A percentile compares a stretch with the other conserved stretches of the same genome.
Evolutionary conservation across 2,113 vertebrate species (phyloP).

Genomic region (Plectropomus leopardus): DNA sequence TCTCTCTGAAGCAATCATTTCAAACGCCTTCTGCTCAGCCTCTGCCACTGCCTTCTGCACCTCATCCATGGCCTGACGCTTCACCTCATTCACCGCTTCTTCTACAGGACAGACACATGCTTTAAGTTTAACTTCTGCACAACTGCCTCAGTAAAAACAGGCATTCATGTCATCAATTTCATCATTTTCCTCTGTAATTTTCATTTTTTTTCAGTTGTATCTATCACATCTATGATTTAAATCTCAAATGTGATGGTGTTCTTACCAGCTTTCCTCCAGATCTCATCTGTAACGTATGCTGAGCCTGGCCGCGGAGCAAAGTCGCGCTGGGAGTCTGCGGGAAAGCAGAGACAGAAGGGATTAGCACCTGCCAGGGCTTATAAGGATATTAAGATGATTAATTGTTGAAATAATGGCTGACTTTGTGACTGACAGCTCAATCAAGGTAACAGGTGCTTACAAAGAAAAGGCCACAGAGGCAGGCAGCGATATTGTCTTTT

Average conservation of each 20-base stretch:
- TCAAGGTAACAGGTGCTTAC: conserved; percentile 20
- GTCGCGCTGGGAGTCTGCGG: conserved; percentile 92
- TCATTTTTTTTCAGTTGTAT: neutral
- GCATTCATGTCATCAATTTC: neutral
- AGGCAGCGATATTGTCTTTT: conserved; percentile 15
- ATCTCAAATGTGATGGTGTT: neutral
- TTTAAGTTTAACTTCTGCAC: neutral
- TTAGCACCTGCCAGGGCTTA: conserved; percentile 61
- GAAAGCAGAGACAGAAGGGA: conserved; percentile 55
- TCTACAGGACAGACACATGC: conserved; percentile 78
- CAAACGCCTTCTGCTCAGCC: conserved; percentile 98
- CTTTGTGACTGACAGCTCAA: conserved; percentile 42
- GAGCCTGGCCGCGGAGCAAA: conserved; percentile 90
- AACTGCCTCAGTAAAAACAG: neutral
- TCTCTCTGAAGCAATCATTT: conserved; percentile 96
- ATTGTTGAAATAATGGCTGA: conserved; percentile 21
- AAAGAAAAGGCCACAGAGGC: conserved; percentile 11
- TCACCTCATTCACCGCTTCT: conserved; percentile 99
- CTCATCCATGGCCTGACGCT: conserved; percentile 99
- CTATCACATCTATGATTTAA: neutral
- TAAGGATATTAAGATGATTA: conserved; percentile 44
- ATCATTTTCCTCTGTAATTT: neutral
- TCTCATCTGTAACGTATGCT: conserved; percentile 96
- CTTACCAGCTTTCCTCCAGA: conserved; percentile 99
- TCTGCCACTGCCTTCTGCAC: conserved; percentile 98